Evolutionary conservation across 1,140 invertebrate genomes (phyloP).

Genomic region (Trichoplusia ni): DNA sequence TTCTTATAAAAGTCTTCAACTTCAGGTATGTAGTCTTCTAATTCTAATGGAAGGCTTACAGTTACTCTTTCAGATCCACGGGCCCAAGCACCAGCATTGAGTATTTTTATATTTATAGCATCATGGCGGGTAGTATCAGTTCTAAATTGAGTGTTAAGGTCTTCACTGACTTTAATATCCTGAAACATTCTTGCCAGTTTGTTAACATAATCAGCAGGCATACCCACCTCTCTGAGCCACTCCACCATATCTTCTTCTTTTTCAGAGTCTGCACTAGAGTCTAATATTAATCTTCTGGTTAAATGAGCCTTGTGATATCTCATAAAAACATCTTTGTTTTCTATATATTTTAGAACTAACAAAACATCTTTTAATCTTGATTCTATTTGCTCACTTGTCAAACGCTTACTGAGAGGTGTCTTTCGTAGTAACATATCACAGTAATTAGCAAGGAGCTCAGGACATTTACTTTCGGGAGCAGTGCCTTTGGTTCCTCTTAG

Average conservation of each 20-base stretch:
- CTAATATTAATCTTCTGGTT: conserved; percentile 96
- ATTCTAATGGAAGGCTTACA: conserved; percentile 96
- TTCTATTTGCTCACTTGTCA: conserved; percentile 99
- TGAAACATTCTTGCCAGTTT: conserved; percentile 98
- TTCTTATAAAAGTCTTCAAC: conserved; percentile 97
- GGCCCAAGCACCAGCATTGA: conserved; percentile 99
- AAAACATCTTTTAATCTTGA: conserved; percentile 95
- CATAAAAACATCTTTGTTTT: conserved; percentile 99
- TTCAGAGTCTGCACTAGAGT: conserved; percentile 98
- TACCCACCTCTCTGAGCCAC: conserved; percentile 96
- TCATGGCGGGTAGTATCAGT: conserved; percentile 85
- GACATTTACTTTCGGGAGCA: conserved; percentile 97
- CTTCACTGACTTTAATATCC: conserved; percentile 99
- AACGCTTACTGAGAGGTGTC: conserved; percentile 97
- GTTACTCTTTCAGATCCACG: conserved; percentile 96
- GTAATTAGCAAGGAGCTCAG: conserved; percentile 99
- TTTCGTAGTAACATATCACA: conserved; percentile 99
- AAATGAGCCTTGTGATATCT: conserved; percentile 99
- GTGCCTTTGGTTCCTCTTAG: conserved; percentile 83
- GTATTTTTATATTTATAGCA: conserved; percentile 94
- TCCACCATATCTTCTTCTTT: conserved; percentile 99
- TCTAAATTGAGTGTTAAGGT: conserved; percentile 97
- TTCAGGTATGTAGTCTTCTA: conserved; percentile 99
- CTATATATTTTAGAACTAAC: conserved; percentile 98
- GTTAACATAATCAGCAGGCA: conserved; percentile 99